These are phyloP conservation scores for Ctenochaetus hawaiiensis DNA, from an alignment of 2,797 vertebrate genomes.

Conservation along the genomic window DNA sequence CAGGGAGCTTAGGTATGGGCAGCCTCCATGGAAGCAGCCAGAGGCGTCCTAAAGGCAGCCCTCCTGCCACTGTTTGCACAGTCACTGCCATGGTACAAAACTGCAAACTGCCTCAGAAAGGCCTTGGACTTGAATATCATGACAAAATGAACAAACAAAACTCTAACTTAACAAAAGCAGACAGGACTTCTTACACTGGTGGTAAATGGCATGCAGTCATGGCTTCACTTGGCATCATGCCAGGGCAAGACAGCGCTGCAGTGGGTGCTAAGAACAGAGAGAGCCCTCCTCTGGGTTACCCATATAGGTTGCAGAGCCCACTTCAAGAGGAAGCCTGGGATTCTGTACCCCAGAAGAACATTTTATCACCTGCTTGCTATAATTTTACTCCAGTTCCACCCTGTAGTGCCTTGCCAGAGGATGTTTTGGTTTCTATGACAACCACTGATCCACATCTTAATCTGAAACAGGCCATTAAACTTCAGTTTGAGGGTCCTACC, in stretches of 20 bases:
- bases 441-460: constrained; percentile 87
- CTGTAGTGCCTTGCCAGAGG: constrained; percentile 81
- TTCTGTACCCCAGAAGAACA: constrained; percentile 71
- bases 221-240: constrained; percentile 85
- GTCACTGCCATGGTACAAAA: constrained; percentile 74
- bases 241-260: constrained; percentile 76
- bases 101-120: constrained; percentile 68
- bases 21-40: constrained; percentile 78
- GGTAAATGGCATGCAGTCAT: constrained; percentile 85
- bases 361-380: constrained; percentile 72
- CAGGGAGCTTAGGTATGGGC: constrained; percentile 65
- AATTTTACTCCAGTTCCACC: constrained; percentile 62
- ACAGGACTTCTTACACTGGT: constrained; percentile 53
- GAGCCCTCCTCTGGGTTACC: constrained; percentile 80
- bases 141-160: constrained; percentile 71
- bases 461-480: constrained; percentile 89
- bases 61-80: constrained; percentile 62
- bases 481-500: constrained; percentile 90
- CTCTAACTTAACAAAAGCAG: constrained; percentile 69
- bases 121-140: constrained; percentile 62
- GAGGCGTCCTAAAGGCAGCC: constrained; percentile 68
- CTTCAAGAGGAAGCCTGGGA: constrained; percentile 76
- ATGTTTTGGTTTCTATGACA: constrained; percentile 76
- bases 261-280: constrained; percentile 72
- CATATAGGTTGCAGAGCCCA: constrained; percentile 73